Base-by-base conservation (phyloP, 2,113 vertebrate species). In the Ctenodactylus gundi region DNA sequence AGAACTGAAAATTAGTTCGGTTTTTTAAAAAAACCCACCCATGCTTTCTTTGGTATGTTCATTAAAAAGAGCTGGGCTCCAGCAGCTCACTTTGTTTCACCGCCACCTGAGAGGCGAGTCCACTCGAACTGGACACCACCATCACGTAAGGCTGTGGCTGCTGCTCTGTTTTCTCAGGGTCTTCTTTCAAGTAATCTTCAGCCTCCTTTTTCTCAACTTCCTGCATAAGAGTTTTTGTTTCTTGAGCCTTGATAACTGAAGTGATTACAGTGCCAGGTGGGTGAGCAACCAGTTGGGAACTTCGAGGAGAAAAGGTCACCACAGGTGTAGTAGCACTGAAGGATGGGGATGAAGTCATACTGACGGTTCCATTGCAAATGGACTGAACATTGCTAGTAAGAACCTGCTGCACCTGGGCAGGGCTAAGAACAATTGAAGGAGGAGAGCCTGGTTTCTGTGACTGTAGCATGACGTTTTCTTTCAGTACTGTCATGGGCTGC, bases 211-310 rank as follows among this genome's bases (percentile, higher is more conserved):
- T 95, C 5, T 68, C 73, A 9, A 4, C 91, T 77, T 93, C 97
- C 25, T 97, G 96, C 3, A 77, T 3, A 2, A 94, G 73, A 23
- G 89, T 68, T 97, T 98, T 98, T 1, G 97, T 95, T 96, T 99
- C 99, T n/a, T 98, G 98, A 39, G 98, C 97, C 95, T 99, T 99
- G 87, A 99, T 98, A 46, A 99, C 98, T 0, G 99, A 99, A 20
- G 98, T 98, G 97, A 99, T 98, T 46, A 99, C 98, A 0, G 98
- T 98, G 97, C 98, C 98, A 0, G 98, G 96, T 0, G 98, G 98
- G 39, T 98, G 98, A 92, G 98, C 97, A 21, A 98, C 94, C 83
- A 98, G 93, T 67, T 99, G 98, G 0, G 99, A 98, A 93, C 91
- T 97, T 91, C 97, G 97, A 4, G 98, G 97, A 0, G 98, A 98